Percentiles rank a stretch among this genome's conserved stretches.
phyloP scores from a whole-genome alignment of 53 echinoderm and acorn worm genomes.

The Paracentrotus lividus region DNA sequence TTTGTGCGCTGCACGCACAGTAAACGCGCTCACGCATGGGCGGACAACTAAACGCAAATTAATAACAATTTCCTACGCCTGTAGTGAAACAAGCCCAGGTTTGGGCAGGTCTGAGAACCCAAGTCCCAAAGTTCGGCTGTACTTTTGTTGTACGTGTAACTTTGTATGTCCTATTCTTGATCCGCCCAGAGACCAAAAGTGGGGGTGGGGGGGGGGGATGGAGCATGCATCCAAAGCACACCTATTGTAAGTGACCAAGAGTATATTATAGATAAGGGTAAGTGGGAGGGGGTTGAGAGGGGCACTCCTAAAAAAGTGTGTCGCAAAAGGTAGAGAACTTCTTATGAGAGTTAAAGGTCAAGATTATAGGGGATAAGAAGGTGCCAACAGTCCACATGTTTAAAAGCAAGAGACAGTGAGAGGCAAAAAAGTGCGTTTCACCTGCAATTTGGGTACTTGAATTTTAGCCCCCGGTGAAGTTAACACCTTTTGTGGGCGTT shows the following conservation, averaged over 20 bases:
- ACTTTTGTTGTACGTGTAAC: constrained; percentile 69
- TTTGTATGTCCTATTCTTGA: background rate
- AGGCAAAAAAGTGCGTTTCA: constrained; percentile 80
- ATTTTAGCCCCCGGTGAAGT: constrained; percentile 75
- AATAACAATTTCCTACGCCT: constrained; percentile 75
- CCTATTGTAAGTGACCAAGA: background rate
- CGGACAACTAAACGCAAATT: constrained; percentile 68
- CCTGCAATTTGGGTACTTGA: constrained; percentile 66
- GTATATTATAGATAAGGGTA: background rate
- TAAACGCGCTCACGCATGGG: constrained; percentile 58
- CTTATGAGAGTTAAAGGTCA: too few relatives aligned
- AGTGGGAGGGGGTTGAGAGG: constrained; percentile 11
- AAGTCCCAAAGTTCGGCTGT: constrained; percentile 64
- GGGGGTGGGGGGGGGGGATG: background rate
- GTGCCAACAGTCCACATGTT: constrained; percentile 21
- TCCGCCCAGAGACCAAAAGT: background rate
- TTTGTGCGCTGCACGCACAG: constrained; percentile 59
- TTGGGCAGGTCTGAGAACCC: constrained; percentile 54
- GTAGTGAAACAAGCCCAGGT: constrained; percentile 64
- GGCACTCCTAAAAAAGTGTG: background rate
- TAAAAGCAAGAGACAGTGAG: background rate
- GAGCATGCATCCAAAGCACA: constrained; percentile 1
- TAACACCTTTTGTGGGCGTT: constrained; percentile 80
- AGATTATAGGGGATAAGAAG: background rate
- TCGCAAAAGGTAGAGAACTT: background rate